These are phyloP conservation scores for Odocoileus virginianus DNA, from an alignment of 2,113 vertebrate genomes.

Conservation along the genomic window DNA sequence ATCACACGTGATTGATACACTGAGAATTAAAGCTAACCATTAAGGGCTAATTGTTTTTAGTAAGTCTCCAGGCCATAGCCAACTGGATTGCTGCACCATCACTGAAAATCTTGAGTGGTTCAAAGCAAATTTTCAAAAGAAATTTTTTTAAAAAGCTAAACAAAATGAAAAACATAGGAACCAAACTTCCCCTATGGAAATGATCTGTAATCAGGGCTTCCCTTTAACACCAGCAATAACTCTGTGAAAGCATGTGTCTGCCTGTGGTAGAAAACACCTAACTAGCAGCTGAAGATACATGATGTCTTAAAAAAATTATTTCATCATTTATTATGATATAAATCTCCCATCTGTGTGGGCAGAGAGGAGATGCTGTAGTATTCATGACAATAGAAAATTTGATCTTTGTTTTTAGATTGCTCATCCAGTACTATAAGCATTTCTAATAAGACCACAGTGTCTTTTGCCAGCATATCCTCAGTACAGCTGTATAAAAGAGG, in stretches of 20 bases:
- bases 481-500: background rate
- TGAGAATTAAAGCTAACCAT: slow-evolving; percentile 6
- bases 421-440: background rate
- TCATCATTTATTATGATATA: background rate
- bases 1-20: background rate
- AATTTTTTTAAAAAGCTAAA: background rate
- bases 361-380: background rate
- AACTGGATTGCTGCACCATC: background rate
- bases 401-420: background rate
- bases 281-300: background rate
- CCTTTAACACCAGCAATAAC: background rate
- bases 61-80: background rate
- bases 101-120: background rate
- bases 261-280: background rate
- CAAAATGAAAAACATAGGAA: background rate
- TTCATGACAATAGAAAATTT: background rate
- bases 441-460: background rate
- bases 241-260: background rate
- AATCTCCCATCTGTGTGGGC: background rate
- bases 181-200: background rate
- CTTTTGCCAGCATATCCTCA: background rate
- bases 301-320: background rate
- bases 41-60: slow-evolving; percentile 37
- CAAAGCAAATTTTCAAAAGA: background rate
- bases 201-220: background rate